Evolutionary conservation across 1,140 invertebrate genomes (phyloP).

Genomic region (Prorops nasuta): DNA sequence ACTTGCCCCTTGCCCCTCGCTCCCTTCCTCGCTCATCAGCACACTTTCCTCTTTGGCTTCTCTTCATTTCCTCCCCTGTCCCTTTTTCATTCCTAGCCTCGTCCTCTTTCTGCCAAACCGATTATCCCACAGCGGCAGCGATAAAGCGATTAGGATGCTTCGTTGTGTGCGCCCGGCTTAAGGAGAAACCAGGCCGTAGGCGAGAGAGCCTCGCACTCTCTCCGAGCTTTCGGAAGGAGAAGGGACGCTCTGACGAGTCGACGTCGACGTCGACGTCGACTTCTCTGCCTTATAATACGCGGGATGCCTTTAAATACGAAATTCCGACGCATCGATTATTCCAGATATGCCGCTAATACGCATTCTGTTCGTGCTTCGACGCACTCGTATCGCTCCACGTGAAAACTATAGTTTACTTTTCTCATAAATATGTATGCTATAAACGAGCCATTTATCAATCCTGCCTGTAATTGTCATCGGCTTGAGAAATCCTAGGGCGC

Average conservation of each 20-base stretch:
- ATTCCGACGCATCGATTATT: conserved; percentile 30
- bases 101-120: conserved; percentile 11
- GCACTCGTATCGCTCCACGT: neutral
- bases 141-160: conserved; percentile 36
- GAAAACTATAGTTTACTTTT: too few relatives aligned
- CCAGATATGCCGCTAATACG: conserved; percentile 25
- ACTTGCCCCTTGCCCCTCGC: too few relatives aligned
- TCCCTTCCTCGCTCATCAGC: too few relatives aligned
- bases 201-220: too few relatives aligned
- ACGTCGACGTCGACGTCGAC: too few relatives aligned
- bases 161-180: conserved; percentile 18
- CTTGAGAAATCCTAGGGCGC: neutral
- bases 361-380: conserved; percentile 18
- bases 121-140: conserved; percentile 23
- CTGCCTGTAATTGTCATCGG: neutral
- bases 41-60: too few relatives aligned
- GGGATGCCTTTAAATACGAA: conserved; percentile 27
- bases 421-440: neutral
- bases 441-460: too few relatives aligned
- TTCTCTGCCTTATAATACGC: conserved; percentile 28
- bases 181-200: conserved; percentile 15
- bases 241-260: too few relatives aligned
- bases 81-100: neutral
- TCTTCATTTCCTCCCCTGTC: too few relatives aligned
- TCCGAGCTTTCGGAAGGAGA: too few relatives aligned